Percentiles rank a stretch among this genome's conserved stretches.
These are phyloP conservation scores for Diadumene lineata DNA, from an alignment of 92 coral and sea anemone species.

Conservation along the genomic window DNA sequence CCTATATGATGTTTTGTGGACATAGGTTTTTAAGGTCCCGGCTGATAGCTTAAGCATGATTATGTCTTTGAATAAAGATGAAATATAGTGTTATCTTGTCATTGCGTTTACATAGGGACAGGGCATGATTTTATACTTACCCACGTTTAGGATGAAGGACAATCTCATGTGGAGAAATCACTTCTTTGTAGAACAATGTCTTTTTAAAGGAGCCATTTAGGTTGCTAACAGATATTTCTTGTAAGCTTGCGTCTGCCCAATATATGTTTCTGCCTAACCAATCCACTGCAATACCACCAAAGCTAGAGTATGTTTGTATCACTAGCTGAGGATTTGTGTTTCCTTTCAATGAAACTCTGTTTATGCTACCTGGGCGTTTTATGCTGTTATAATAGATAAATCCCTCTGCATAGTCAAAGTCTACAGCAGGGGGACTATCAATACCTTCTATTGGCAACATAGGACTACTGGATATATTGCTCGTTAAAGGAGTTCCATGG, in stretches of 20 bases:
- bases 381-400: slow-evolving; percentile 78
- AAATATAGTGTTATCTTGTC: too few species aligned
- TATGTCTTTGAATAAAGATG: too few species aligned
- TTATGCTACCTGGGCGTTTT: slow-evolving; percentile 55
- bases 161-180: slow-evolving; percentile 77
- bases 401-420: slow-evolving; percentile 70
- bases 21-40: too few species aligned
- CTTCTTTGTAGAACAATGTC: slow-evolving; percentile 54
- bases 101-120: too few species aligned
- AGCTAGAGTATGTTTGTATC: slow-evolving; percentile 57
- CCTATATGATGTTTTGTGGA: too few species aligned
- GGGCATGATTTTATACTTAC: slow-evolving; percentile 48
- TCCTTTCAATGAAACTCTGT: slow-evolving; percentile 66
- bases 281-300: slow-evolving; percentile 91
- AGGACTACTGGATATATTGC: slow-evolving; percentile 49
- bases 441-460: slow-evolving; percentile 70
- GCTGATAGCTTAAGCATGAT: too few species aligned
- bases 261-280: slow-evolving; percentile 94
- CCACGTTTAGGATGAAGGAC: slow-evolving; percentile 79
- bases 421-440: slow-evolving; percentile 78
- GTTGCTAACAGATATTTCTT: slow-evolving; percentile 73
- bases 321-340: slow-evolving; percentile 47
- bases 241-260: slow-evolving; percentile 78
- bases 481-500: slow-evolving; percentile 66
- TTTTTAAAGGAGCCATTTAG: slow-evolving; percentile 80